Base-by-base conservation (phyloP, 2,113 vertebrate genomes). In the Anolis carolinensis region DNA sequence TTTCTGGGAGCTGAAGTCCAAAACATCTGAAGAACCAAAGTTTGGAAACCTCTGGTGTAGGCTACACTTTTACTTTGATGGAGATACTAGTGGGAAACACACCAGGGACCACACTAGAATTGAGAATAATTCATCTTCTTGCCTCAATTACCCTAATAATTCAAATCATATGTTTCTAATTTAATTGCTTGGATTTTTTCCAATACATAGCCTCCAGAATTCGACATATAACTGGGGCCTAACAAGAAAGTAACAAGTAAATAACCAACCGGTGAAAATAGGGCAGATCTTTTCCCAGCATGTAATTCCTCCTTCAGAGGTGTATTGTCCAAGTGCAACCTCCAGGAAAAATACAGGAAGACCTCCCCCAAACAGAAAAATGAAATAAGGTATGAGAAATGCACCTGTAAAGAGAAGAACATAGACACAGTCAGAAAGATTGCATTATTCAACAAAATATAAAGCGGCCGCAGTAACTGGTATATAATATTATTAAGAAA, bases 281-380 rank as follows among this genome's bases (percentile, higher is more conserved):
- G 99, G 99, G 94, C 98, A 99, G 94, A 99, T 97, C 95, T 98
- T 99, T 87, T 97, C 97, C 99, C 98, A 99, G 96, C 98, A 99
- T 89, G 99, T 99, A 95, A 99, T 99, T 90, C 99, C 99, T 85
- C 99, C 99, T 94, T 99, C 97, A 71, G 99, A 99, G 91, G 99
- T 99, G 95, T 97, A 99, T 96, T 99, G 99, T 90, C 99, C 99
- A 90, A 99, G 96, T 59, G 97, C 98, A 68, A 99, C 98, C 94
- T 99, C 99, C 96, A 99, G 96, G 96, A 99, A 99, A 92, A 99
- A 99, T 91, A 99, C 98, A 0, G 99, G 99, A 93, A 99, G 96
- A 93, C 99, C 99, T 68, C 99, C 98, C 59, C 99, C 99, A 81
- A 99, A 98, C 96, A 99, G 97, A 96, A 99, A 99, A 95, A 99